These are phyloP conservation scores for Argyresthia albistria DNA, from an alignment of 2,888 invertebrate genomes.

Conservation along the genomic window DNA sequence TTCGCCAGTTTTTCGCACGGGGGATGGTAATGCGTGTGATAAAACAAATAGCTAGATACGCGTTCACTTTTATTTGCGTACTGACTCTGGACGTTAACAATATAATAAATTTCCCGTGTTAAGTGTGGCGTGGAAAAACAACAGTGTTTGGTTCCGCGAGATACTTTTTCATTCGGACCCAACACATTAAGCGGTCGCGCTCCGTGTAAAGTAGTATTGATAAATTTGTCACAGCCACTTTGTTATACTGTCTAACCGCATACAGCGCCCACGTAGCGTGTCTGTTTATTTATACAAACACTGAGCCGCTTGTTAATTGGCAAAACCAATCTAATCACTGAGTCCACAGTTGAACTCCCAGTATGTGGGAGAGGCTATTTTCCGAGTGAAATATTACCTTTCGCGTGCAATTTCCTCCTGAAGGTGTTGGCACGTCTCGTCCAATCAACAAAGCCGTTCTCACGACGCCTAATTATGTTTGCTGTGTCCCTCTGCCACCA, in stretches of 20 bases:
- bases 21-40: slow-evolving; percentile 36
- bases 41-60: slow-evolving; percentile 29
- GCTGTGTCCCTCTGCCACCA: slow-evolving; percentile 33
- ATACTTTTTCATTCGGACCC: background rate
- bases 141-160: slow-evolving; percentile 1
- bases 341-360: slow-evolving; percentile 1
- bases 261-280: background rate
- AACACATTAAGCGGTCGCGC: background rate
- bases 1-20: slow-evolving; percentile 25
- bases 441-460: slow-evolving; percentile 42
- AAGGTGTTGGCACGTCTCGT: slow-evolving; percentile 36
- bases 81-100: slow-evolving; percentile 28
- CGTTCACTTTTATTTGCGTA: slow-evolving; percentile 31
- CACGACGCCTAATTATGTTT: slow-evolving; percentile 49
- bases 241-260: background rate
- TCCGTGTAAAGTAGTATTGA: background rate
- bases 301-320: background rate
- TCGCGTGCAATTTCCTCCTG: slow-evolving; percentile 41
- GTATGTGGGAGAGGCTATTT: slow-evolving; percentile 32
- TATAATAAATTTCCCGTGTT: slow-evolving; percentile 30
- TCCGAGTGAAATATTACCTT: slow-evolving; percentile 42
- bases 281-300: background rate
- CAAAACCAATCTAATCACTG: background rate
- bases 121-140: slow-evolving; percentile 17
- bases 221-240: background rate